Evolutionary conservation across 2,888 invertebrate genomes (phyloP), one percentile per base, ranked within the genome.

Genomic region (Colletes collaris): DNA sequence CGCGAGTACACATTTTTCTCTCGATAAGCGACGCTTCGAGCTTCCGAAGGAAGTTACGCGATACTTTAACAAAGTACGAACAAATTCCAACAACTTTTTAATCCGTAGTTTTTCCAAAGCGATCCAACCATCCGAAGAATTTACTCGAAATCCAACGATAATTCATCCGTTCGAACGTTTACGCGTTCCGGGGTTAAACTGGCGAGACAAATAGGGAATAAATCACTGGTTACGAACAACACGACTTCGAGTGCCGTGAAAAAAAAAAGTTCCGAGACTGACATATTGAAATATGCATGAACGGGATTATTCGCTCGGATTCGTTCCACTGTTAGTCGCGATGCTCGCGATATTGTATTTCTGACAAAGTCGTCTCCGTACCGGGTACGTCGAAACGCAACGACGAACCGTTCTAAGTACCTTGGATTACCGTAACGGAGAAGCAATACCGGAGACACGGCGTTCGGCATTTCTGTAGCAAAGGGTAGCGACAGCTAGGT

Each of bases 391-490:
- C 58, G 58, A 59, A 40, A 59, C 37, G 37, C 58, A n/a, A n/a
- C n/a, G n/a, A n/a, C 6, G 44, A 35, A 40, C 13, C 37, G 46
- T 53, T 19, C 40, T 7, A 0, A 7, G 44, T 35, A 13, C 46
- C 5, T 50, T 8, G 72, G 7, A 6, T 35, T 7, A 44, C 7
- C 16, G 16, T 73, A 73, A 73, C 66, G 59, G 72, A 73, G 52
- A 52, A 35, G 59, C 46, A 60, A 73, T 60, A 59, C 40, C 50
- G 6, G 19, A 11, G 40, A 27, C 10, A 59, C 35, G 46, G 46
- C 60, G 46, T 66, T 66, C 59, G 35, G 37, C n/a, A 65, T 52
- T 73, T 60, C 16, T 16, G 7, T 64, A 10, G 16, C 5, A 4
- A 4, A 44, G 44, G 40, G 27, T 16, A 8, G 16, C 37, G 6